A percentile compares a stretch with the other conserved stretches of the same genome.
Conservation (phyloP, 2,113 vertebrate species). For the Oenanthe oenanthe region DNA sequence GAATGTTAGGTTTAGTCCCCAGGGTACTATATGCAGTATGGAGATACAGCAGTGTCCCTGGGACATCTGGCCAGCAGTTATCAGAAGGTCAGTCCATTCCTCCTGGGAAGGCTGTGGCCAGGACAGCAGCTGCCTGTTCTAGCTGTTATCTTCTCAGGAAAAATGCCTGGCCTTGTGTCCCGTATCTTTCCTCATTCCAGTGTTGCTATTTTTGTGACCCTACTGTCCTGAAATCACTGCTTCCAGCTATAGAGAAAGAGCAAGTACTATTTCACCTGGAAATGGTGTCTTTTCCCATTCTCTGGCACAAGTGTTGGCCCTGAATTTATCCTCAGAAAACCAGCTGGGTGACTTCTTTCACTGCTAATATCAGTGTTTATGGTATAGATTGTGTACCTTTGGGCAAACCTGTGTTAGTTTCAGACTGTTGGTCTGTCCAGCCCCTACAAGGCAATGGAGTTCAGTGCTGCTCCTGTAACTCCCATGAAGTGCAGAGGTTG, state of each 20-base stretch:
- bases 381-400: not conserved
- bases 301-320: not conserved
- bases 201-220: conserved; percentile 32
- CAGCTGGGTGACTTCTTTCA: not conserved
- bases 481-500: not conserved
- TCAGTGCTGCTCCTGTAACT: not conserved
- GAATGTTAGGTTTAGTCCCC: not conserved
- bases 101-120: not conserved
- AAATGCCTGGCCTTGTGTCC: not conserved
- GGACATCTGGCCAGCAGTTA: not conserved
- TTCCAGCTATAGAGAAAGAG: not conserved
- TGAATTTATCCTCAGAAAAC: not conserved
- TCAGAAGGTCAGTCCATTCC: not conserved
- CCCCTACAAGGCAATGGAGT: not conserved
- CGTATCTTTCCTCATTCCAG: not conserved
- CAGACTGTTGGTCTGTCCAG: not conserved
- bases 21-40: not conserved
- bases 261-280: not conserved
- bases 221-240: not conserved
- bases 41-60: not conserved
- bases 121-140: conserved; percentile 5
- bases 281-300: not conserved
- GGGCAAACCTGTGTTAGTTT: not conserved
- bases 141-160: conserved; percentile 8
- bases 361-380: not conserved